Percentiles rank a stretch among this genome's conserved stretches.
These are phyloP conservation scores for Hermatobates lingyangjiaoensis DNA, from an alignment of 1,140 invertebrate species.

Conservation along the genomic window DNA sequence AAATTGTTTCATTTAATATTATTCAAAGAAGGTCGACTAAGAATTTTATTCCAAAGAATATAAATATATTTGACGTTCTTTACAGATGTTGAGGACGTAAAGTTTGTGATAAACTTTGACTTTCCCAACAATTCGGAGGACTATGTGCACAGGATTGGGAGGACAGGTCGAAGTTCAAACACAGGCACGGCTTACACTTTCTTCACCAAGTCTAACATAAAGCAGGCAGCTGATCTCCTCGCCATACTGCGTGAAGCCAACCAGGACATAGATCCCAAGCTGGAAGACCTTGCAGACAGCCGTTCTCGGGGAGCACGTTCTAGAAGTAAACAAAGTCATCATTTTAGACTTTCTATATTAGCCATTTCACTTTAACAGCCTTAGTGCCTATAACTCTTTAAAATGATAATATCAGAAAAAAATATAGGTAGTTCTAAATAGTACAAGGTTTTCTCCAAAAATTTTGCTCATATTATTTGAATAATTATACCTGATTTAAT, in stretches of 20 bases:
- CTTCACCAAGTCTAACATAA: conserved; percentile 58
- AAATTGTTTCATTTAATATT: no score
- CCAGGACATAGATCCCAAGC: conserved; percentile 38
- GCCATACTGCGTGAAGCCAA: conserved; percentile 48
- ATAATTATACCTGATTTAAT: background rate
- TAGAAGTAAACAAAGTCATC: background rate
- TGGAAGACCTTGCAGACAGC: conserved; percentile 25
- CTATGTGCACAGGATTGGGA: conserved; percentile 79
- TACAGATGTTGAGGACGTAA: conserved; percentile 13
- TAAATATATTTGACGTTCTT: no score
- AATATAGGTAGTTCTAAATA: background rate
- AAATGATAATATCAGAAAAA: background rate
- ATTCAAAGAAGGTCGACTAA: no score
- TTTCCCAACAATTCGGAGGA: conserved; percentile 79
- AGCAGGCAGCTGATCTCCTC: conserved; percentile 49
- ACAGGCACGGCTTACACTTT: conserved; percentile 78
- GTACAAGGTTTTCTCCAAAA: background rate
- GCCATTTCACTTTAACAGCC: background rate
- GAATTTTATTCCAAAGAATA: no score
- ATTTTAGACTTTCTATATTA: background rate
- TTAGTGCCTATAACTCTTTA: background rate
- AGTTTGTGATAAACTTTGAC: conserved; percentile 69
- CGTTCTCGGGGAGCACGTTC: background rate
- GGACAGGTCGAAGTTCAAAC: conserved; percentile 63
- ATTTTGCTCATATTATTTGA: background rate